These are phyloP conservation scores for Linnaemya tessellans DNA, from an alignment of 2,888 invertebrate genomes.

Conservation along the genomic window DNA sequence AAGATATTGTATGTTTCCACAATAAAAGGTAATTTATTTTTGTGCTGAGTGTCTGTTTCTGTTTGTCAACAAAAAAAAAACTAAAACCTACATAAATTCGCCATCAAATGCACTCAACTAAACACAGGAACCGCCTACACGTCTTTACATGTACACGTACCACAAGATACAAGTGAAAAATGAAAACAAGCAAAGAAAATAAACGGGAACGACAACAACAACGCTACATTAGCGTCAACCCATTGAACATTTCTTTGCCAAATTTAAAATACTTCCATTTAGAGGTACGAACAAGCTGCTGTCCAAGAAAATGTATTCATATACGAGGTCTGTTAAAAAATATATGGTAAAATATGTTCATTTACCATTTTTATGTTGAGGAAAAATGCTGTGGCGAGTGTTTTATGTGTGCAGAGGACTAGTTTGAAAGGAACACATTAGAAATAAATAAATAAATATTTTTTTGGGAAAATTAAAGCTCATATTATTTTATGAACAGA, in stretches of 20 bases:
- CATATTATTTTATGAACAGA: too few species aligned
- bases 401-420: too few species aligned
- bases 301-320: too few species aligned
- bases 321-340: too few species aligned
- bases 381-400: too few species aligned
- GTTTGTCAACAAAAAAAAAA: slow-evolving; percentile 3
- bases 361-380: too few species aligned
- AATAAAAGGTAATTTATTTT: slow-evolving; percentile 58
- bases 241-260: background rate
- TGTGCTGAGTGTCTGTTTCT: slow-evolving; percentile 32
- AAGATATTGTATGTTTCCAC: background rate
- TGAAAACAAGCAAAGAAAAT: slow-evolving; percentile 1
- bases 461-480: too few species aligned
- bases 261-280: too few species aligned
- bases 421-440: too few species aligned
- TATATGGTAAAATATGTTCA: too few species aligned
- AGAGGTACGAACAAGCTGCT: too few species aligned
- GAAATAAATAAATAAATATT: too few species aligned
- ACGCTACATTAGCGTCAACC: background rate
- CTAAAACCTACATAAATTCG: slow-evolving; percentile 26
- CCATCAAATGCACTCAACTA: slow-evolving; percentile 8
- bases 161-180: background rate
- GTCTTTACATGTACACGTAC: background rate
- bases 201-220: background rate
- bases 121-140: background rate